Conservation (phyloP, 1,140 invertebrate genomes). For the Delia radicum region DNA sequence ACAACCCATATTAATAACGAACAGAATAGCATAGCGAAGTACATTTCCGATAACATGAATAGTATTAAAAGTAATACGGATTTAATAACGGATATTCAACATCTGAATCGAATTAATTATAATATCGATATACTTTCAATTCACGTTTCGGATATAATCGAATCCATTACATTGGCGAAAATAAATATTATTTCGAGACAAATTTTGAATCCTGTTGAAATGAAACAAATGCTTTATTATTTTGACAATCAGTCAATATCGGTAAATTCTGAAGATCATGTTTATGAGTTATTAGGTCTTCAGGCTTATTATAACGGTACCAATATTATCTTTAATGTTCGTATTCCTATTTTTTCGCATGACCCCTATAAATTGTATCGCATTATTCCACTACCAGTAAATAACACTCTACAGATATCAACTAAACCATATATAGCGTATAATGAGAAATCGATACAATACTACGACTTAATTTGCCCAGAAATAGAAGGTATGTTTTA, state of each 20-base stretch:
- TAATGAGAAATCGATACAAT: neutral
- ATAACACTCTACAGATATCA: neutral
- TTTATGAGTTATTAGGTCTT: constrained; percentile 2
- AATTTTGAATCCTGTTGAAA: neutral
- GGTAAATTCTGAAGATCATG: neutral
- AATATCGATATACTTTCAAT: neutral
- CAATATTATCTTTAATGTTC: constrained; percentile 21
- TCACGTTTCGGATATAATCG: neutral
- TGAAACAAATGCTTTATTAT: neutral
- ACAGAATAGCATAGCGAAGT: neutral
- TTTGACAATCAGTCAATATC: neutral
- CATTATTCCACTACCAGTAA: constrained; percentile 6
- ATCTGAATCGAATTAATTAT: neutral
- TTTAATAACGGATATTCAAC: neutral
- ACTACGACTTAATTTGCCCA: neutral
- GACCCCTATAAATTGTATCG: neutral
- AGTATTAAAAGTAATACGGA: neutral
- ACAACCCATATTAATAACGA: constrained; percentile 12
- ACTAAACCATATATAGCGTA: neutral
- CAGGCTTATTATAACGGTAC: constrained; percentile 25
- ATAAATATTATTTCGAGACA: neutral
- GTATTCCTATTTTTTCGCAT: neutral
- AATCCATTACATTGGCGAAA: neutral
- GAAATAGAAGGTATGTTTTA: neutral
- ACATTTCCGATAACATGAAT: neutral